Base-by-base conservation (phyloP, 2,113 vertebrate genomes). In the Sapayoa aenigma region DNA sequence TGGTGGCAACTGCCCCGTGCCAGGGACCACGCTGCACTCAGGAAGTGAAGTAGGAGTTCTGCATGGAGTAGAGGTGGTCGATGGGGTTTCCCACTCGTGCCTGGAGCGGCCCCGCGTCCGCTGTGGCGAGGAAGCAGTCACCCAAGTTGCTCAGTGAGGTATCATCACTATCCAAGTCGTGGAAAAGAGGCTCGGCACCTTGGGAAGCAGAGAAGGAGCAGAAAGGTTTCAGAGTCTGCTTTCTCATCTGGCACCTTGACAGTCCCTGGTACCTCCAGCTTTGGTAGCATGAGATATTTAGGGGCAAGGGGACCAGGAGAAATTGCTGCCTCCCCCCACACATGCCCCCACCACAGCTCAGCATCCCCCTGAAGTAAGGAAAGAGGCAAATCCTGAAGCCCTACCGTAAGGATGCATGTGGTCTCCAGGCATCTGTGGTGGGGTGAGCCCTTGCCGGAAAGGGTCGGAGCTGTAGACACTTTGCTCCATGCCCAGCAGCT, bases 351-450 rank as follows among this genome's bases (percentile, higher is more conserved):
- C 12, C 28, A 5, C 3, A 22, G 12, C 39, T 20, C 69, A 62
- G 46, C 50, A 44, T 7, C 37, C 37, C 39, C 55, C n/a, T 0
- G 6, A 81, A 13, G n/a, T 21, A 20, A 44, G 28, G 73, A 37
- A 77, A 60, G 27, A 59, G 33, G 12, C 21, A 55, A 47, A 46
- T 3, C 60, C 56, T 5, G 3, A 27, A 50, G 56, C n/a, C 96
- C 98, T 98, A 99, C 99, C 99, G 2, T 99, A 99, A 58, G 99
- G 99, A 92, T 99, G 98, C 99, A 99, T 99, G 97, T 99, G 99
- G 96, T 99, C 99, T 76, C 99, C 99, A 0, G 99, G 99, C 99
- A 99, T 99, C 97, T 99, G 99, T 8, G 99, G 99, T 0, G 99
- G 99, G 85, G 99, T 99, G 90, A 99, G 98, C 49, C 99, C 99